Conservation (phyloP, 2,888 invertebrate genomes). For the Lasioglossum calceatum region DNA sequence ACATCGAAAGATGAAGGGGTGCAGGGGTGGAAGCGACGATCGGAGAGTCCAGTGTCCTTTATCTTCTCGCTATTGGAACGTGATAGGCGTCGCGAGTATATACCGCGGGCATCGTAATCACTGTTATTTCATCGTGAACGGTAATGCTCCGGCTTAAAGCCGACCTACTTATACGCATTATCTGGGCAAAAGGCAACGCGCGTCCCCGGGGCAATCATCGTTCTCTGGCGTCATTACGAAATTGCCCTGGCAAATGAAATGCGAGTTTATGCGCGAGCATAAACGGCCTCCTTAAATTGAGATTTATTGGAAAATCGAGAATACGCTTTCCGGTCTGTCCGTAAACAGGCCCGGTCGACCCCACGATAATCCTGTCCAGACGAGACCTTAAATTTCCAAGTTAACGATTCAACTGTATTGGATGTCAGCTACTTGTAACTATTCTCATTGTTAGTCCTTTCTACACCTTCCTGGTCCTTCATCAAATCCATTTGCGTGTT, state of each 20-base stretch:
- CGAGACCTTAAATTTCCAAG: neutral
- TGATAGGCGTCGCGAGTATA: constrained; percentile 70
- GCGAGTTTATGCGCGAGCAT: constrained; percentile 64
- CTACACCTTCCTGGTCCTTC: no score
- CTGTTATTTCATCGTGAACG: constrained; percentile 81
- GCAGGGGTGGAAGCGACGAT: neutral
- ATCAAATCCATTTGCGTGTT: no score
- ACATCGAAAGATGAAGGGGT: neutral
- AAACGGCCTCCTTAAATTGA: constrained; percentile 72
- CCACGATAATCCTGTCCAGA: neutral
- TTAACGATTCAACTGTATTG: neutral
- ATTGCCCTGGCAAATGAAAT: constrained; percentile 81
- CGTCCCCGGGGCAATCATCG: constrained; percentile 78
- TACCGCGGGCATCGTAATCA: constrained; percentile 77
- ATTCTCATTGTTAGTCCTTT: no score
- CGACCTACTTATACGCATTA: constrained; percentile 81
- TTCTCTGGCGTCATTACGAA: constrained; percentile 80
- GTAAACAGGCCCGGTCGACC: neutral
- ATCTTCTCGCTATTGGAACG: constrained; percentile 68
- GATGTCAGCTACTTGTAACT: neutral
- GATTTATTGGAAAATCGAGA: constrained; percentile 81
- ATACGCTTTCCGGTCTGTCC: constrained; percentile 56
- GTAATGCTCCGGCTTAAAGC: constrained; percentile 80
- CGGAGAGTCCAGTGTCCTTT: constrained; percentile 55
- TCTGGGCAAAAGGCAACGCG: constrained; percentile 68